Base-by-base conservation (phyloP, 2,888 invertebrate species). In the Adelognathus sp. region DNA sequence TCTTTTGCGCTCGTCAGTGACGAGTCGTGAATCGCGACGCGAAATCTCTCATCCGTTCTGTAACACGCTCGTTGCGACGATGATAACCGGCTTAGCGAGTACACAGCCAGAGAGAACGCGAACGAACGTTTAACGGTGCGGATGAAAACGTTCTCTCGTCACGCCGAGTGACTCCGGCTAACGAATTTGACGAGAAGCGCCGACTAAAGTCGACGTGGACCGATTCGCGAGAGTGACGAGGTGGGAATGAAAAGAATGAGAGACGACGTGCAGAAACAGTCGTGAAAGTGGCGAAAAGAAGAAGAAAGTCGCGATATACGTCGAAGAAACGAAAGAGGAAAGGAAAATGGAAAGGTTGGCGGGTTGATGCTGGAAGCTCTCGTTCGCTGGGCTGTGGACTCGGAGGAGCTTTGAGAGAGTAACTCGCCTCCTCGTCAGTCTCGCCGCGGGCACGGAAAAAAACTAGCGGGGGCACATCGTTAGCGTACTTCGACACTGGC, bases 401-500 rank as follows among this genome's bases (percentile, higher is more conserved):
- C 44, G 27, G 41, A 36, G 64, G 33, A 54, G 73, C 64, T 60
- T n/a, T 61, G 33, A 71, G 31, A 31, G 29, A 78, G 41, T 33
- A 29, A 29, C 39, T 29, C 21, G 18, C 41, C 64, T 9, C 9
- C 39, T 52, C 67, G 72, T 76, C 67, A 69, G 73, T 21, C 50
- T 61, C 61, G 44, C 21, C 7, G 39, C 39, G 67, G 64, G 18
- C 58, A 63, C 69, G 18, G 69, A 46, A 76, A n/a, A n/a, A 61
- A 67, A 54, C 60, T 54, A 56, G 31, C 72, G 52, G 61, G 54
- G 36, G 41, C 67, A 39, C 66, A 81, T 86, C 86, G 86, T 86
- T 86, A 87, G 85, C 82, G 83, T 83, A 81, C 79, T 82, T 81
- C 81, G 71, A 74, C 63, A 77, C 80, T 83, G 79, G 77, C 70